A percentile compares a stretch with the other conserved stretches of the same genome.
These are phyloP conservation scores for Parnassius apollo DNA, from an alignment of 2,888 invertebrate genomes.

Conservation along the genomic window DNA sequence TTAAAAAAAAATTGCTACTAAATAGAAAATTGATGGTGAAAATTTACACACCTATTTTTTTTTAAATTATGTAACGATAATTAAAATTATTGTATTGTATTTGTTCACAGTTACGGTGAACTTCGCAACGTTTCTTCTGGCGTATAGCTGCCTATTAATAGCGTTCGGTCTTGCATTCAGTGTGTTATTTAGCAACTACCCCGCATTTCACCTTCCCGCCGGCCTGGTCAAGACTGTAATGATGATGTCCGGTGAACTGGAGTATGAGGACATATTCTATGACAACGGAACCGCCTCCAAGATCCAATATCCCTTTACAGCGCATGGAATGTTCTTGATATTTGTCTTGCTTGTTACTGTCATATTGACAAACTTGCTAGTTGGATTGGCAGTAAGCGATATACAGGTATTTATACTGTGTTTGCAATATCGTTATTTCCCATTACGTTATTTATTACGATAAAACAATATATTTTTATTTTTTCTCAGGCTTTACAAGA, in stretches of 20 bases:
- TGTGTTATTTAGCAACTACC: slow-evolving; percentile 89
- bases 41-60: too few relatives aligned
- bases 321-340: slow-evolving; percentile 87
- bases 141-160: slow-evolving; percentile 89
- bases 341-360: slow-evolving; percentile 91
- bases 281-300: slow-evolving; percentile 67
- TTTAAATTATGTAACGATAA: too few relatives aligned
- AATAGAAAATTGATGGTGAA: too few relatives aligned
- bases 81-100: slow-evolving; percentile 5
- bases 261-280: slow-evolving; percentile 92
- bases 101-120: slow-evolving; percentile 85
- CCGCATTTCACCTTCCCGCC: slow-evolving; percentile 85
- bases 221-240: slow-evolving; percentile 89
- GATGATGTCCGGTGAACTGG: slow-evolving; percentile 94
- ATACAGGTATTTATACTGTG: slow-evolving; percentile 77
- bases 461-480: background rate
- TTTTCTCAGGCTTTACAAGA: slow-evolving; percentile 85
- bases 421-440: too few relatives aligned
- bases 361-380: slow-evolving; percentile 90
- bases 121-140: slow-evolving; percentile 89
- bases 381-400: slow-evolving; percentile 92
- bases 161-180: slow-evolving; percentile 91
- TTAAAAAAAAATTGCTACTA: too few relatives aligned
- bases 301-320: slow-evolving; percentile 85
- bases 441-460: too few relatives aligned